phyloP scores from a whole-genome alignment of 2,113 vertebrate species.

The Eudyptes chrysolophus region DNA sequence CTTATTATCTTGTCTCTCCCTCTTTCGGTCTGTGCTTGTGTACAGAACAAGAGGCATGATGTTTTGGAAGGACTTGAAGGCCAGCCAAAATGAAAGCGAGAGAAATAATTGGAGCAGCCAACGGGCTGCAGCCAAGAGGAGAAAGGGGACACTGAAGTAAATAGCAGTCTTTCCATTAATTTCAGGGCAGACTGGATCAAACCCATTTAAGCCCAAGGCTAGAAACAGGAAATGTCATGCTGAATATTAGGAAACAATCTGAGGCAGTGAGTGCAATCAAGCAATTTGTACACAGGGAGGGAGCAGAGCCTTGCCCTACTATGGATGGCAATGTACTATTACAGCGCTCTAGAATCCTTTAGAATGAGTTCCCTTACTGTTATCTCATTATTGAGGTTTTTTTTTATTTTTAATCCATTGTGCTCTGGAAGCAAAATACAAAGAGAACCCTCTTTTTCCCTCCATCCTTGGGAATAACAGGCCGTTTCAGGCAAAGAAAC shows the following conservation, averaged over 20 bases:
- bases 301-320: background rate
- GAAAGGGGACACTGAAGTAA: background rate
- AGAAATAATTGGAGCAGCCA: background rate
- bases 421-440: background rate
- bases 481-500: background rate
- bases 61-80: background rate
- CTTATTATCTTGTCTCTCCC: background rate
- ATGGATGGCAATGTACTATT: background rate
- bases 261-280: background rate
- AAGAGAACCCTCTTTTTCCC: background rate
- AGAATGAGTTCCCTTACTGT: background rate
- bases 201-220: background rate
- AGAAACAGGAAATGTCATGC: background rate
- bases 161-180: background rate
- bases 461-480: background rate
- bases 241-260: constrained; percentile 28
- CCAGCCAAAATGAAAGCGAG: background rate
- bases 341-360: background rate
- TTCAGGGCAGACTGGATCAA: background rate
- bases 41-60: background rate
- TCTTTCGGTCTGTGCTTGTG: background rate
- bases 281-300: background rate
- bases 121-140: background rate
- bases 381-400: background rate
- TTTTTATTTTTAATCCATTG: background rate